Percentiles rank a stretch among this genome's conserved stretches.
Conservation (phyloP, 1,140 invertebrate species). For the Ceratoteleas bidentatus region DNA sequence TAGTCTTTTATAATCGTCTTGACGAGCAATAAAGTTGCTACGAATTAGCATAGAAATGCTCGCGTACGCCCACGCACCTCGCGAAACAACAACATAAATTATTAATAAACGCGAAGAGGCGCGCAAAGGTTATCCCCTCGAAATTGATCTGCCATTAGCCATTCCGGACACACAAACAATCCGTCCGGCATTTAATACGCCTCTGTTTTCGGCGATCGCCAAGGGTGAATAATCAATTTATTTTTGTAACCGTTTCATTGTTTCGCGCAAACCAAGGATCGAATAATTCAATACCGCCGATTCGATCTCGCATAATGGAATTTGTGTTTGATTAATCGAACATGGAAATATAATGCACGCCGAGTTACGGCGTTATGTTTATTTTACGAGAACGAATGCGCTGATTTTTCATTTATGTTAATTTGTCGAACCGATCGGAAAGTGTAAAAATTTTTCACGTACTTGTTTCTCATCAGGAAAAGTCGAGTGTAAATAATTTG, state of each 20-base stretch:
- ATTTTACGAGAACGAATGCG: slow-evolving; percentile 19
- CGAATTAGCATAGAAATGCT: too few species aligned
- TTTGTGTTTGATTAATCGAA: slow-evolving; percentile 47
- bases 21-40: too few species aligned
- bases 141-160: slow-evolving; percentile 7
- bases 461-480: too few species aligned
- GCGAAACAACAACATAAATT: too few species aligned
- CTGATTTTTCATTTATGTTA: slow-evolving; percentile 38
- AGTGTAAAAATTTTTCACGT: too few species aligned
- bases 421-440: too few species aligned
- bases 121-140: not conserved
- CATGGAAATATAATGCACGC: slow-evolving; percentile 42
- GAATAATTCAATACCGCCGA: slow-evolving; percentile 45
- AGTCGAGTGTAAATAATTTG: slow-evolving; percentile 15
- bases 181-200: slow-evolving; percentile 14
- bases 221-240: slow-evolving; percentile 53
- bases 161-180: slow-evolving; percentile 3
- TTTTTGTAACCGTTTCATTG: slow-evolving; percentile 53
- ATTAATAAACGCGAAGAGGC: too few species aligned
- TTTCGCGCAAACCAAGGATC: slow-evolving; percentile 21
- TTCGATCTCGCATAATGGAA: slow-evolving; percentile 30
- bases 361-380: slow-evolving; percentile 3
- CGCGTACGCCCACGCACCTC: too few species aligned
- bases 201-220: slow-evolving; percentile 22
- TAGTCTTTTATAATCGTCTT: too few species aligned